Evolutionary conservation across 2,888 invertebrate species (phyloP).

Genomic region (Nomada lathburiana): DNA sequence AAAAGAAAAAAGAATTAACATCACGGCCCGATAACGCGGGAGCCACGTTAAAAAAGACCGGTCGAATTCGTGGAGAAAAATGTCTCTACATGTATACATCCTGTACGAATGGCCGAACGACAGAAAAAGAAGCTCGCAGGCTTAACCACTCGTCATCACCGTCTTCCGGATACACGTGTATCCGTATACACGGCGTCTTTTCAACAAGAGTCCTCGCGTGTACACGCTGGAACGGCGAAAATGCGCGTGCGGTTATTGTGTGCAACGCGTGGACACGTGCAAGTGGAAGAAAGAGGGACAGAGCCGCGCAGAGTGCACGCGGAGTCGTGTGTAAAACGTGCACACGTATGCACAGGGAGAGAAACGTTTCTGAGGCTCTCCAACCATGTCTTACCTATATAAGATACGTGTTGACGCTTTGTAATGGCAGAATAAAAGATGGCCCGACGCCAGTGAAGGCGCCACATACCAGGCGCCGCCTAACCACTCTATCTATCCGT

Average conservation of each 20-base stretch:
- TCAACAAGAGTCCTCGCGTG: background rate
- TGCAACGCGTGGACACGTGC: background rate
- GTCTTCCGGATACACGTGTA: constrained; percentile 40
- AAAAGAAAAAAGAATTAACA: background rate
- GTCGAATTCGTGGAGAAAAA: constrained; percentile 21
- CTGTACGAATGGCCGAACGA: background rate
- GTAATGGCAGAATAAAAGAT: constrained; percentile 81
- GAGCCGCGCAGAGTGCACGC: background rate
- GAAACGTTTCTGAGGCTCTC: constrained; percentile 55
- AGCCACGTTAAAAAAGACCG: constrained; percentile 10
- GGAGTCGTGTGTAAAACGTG: constrained; percentile 32
- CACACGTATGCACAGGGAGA: background rate
- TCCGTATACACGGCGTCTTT: background rate
- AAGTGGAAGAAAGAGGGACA: background rate
- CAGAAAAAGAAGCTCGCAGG: constrained; percentile 8
- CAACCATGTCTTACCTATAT: constrained; percentile 66
- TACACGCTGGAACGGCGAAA: constrained; percentile 18
- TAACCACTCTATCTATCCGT: constrained; percentile 72
- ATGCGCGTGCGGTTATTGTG: constrained; percentile 21
- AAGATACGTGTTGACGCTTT: constrained; percentile 80
- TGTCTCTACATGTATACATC: no score
- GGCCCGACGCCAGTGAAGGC: constrained; percentile 83
- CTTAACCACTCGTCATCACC: constrained; percentile 20
- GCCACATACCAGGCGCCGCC: constrained; percentile 83
- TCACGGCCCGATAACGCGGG: background rate